phyloP scores from a whole-genome alignment of 92 coral and sea anemone species.

The Palythoa grandis region DNA sequence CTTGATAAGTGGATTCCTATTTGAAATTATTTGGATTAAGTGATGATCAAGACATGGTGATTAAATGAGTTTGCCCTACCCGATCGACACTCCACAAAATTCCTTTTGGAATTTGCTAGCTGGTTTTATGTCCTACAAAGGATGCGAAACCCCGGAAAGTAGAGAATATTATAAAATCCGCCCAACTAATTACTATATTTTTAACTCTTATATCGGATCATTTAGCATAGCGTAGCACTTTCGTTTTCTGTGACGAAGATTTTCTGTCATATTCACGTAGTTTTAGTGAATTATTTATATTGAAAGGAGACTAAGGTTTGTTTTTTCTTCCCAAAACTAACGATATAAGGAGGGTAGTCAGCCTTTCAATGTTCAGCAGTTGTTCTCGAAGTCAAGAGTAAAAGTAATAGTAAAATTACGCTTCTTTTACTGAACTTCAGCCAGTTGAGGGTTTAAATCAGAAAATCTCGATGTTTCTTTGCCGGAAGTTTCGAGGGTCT shows the following conservation, averaged over 20 bases:
- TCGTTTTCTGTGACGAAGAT: neutral
- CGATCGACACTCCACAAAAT: neutral
- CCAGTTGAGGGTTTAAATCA: neutral
- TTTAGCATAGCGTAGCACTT: neutral
- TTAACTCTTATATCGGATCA: neutral
- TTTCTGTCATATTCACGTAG: too few species aligned
- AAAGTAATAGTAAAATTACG: neutral
- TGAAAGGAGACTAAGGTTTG: too few species aligned
- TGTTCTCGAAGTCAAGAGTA: too few species aligned
- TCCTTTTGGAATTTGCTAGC: too few species aligned
- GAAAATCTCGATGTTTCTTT: neutral
- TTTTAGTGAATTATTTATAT: too few species aligned
- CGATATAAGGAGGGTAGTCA: too few species aligned
- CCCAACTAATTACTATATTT: neutral
- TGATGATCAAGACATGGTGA: neutral
- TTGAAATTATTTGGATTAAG: conserved; percentile 8
- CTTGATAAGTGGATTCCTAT: neutral
- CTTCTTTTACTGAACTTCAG: neutral
- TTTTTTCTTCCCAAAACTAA: too few species aligned
- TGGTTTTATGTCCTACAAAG: neutral
- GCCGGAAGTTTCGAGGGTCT: neutral
- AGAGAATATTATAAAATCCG: neutral
- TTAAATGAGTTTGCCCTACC: conserved; percentile 30
- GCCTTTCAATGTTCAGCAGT: too few species aligned
- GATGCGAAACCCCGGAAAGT: neutral